phyloP scores from a whole-genome alignment of 2,113 vertebrate genomes.

The Campylomormyrus tamandua region DNA sequence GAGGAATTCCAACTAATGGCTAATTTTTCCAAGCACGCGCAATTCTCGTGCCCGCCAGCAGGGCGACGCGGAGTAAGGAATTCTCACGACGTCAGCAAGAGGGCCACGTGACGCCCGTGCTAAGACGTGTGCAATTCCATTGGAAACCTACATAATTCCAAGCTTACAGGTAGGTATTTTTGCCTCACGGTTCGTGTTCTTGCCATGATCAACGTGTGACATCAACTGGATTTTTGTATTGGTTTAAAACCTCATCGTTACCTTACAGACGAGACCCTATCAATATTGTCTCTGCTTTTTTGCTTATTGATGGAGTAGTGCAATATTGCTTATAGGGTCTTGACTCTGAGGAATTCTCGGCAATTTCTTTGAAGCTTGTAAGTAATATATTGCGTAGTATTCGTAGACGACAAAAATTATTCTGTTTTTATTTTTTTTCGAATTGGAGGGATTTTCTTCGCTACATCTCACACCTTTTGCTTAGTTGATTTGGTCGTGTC shows the following conservation, averaged over 20 bases:
- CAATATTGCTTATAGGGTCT: slow-evolving; percentile 99
- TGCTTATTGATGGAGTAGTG: slow-evolving; percentile 76
- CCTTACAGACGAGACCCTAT: slow-evolving; percentile 82
- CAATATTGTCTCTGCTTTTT: slow-evolving; percentile 91
- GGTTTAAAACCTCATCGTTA: not conserved
- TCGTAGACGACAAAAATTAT: not conserved
- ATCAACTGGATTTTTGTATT: slow-evolving; percentile 17
- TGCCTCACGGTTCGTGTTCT: not conserved
- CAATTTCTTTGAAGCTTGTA: not conserved
- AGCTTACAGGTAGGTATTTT: slow-evolving; percentile 24
- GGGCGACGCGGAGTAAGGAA: slow-evolving; percentile 23
- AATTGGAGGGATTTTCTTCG: not conserved
- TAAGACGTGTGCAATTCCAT: slow-evolving; percentile 3
- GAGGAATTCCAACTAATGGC: slow-evolving; percentile 22
- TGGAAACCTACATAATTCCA: slow-evolving; percentile 18
- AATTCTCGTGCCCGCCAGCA: slow-evolving; percentile 15
- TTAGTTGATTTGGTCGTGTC: not conserved
- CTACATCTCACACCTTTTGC: not conserved
- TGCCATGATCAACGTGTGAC: not conserved
- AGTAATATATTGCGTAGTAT: not conserved
- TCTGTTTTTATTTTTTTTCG: not conserved
- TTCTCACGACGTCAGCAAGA: slow-evolving; percentile 22
- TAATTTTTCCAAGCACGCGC: slow-evolving; percentile 14
- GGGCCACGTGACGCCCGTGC: slow-evolving; percentile 12
- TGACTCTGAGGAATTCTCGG: slow-evolving; percentile 66